Conservation (phyloP, 1,140 invertebrate genomes). For the Drosophila auraria region DNA sequence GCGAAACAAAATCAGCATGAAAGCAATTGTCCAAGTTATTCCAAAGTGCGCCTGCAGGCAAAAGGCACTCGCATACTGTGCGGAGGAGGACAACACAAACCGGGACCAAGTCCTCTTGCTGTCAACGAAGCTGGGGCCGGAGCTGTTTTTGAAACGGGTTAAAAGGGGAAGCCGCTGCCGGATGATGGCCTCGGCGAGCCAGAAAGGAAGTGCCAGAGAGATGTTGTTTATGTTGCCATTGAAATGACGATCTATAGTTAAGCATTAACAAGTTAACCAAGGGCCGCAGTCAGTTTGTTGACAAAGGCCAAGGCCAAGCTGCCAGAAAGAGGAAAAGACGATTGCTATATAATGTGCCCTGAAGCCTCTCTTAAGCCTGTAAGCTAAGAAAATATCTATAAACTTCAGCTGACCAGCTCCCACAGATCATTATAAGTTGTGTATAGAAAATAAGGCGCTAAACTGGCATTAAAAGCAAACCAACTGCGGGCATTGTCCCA, state of each 20-base stretch:
- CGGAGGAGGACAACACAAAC: slow-evolving; percentile 12
- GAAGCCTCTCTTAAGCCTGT: not conserved
- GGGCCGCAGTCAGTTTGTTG: slow-evolving; percentile 2
- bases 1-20: slow-evolving; percentile 71
- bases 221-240: slow-evolving; percentile 42
- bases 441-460: slow-evolving; percentile 5
- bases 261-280: slow-evolving; percentile 39
- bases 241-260: slow-evolving; percentile 29
- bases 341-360: not conserved
- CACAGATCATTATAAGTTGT: slow-evolving; percentile 30
- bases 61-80: slow-evolving; percentile 17
- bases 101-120: slow-evolving; percentile 26
- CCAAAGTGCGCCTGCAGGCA: slow-evolving; percentile 53
- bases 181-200: slow-evolving; percentile 12
- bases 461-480: slow-evolving; percentile 25
- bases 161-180: slow-evolving; percentile 33
- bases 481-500: slow-evolving; percentile 9
- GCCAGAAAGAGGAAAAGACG: not conserved
- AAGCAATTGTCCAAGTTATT: slow-evolving; percentile 73
- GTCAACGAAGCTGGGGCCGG: slow-evolving; percentile 29
- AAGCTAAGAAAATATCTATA: not conserved
- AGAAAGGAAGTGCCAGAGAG: slow-evolving; percentile 26
- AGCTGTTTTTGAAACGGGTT: slow-evolving; percentile 58
- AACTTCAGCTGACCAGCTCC: not conserved
- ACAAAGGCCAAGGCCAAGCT: not conserved